phyloP scores from a whole-genome alignment of 2,888 invertebrate genomes.

The Tridacna gigas region DNA sequence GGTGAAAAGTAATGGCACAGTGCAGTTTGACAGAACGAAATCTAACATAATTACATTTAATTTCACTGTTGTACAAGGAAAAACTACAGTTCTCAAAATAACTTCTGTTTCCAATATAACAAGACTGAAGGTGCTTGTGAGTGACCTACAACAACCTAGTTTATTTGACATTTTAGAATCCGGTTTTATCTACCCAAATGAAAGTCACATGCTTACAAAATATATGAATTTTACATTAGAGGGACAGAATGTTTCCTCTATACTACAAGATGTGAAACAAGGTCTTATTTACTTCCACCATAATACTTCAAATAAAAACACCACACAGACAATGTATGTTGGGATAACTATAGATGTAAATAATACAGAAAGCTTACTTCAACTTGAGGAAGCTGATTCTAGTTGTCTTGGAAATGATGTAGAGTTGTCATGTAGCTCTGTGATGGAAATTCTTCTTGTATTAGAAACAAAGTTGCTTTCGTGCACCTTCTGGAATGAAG shows the following conservation, averaged over 20 bases:
- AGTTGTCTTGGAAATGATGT: conserved; percentile 43
- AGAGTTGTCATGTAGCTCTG: conserved; percentile 7
- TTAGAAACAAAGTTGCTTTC: conserved; percentile 48
- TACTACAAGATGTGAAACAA: not conserved
- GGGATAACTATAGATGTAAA: conserved; percentile 46
- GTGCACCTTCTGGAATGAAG: conserved; percentile 65
- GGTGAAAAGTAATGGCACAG: conserved; percentile 18
- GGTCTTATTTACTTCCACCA: conserved; percentile 16
- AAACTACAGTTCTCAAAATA: conserved; percentile 28
- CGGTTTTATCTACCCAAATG: conserved; percentile 50
- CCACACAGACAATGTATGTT: conserved; percentile 23
- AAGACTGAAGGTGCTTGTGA: conserved; percentile 29
- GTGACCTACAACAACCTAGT: conserved; percentile 30
- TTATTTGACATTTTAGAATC: conserved; percentile 26
- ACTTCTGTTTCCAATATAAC: not conserved
- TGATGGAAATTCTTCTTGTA: conserved; percentile 38
- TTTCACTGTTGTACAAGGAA: conserved; percentile 34
- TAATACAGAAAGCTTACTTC: conserved; percentile 32
- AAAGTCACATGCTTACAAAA: not conserved
- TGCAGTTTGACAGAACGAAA: conserved; percentile 30
- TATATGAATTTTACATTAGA: conserved; percentile 15
- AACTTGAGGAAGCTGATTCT: conserved; percentile 22
- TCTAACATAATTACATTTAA: conserved; percentile 49
- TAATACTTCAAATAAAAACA: not conserved
- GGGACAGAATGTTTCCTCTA: conserved; percentile 9